Evolutionary conservation across 2,113 vertebrate genomes (phyloP).

Genomic region (Cyprinodon variegatus): DNA sequence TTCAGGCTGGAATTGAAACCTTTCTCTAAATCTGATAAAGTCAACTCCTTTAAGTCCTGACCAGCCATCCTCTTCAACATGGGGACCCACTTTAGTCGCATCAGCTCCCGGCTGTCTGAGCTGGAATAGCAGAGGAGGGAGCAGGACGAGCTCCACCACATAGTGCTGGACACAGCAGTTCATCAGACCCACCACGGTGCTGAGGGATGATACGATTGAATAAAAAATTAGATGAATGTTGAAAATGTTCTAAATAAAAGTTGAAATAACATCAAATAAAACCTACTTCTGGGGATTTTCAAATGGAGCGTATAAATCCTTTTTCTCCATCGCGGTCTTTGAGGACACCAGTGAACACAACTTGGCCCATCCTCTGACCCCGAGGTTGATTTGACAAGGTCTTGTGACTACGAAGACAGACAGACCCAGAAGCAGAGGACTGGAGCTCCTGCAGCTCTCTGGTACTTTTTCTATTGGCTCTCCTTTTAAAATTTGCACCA

Average conservation of each 20-base stretch:
- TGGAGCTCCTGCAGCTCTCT: neutral
- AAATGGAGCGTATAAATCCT: neutral
- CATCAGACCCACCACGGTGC: slow-evolving; percentile 64
- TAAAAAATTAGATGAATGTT: neutral
- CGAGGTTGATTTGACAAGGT: neutral
- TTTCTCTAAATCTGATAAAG: slow-evolving; percentile 56
- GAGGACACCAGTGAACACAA: slow-evolving; percentile 71
- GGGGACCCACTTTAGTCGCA: slow-evolving; percentile 21
- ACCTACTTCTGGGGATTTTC: slow-evolving; percentile 25
- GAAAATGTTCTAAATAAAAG: neutral
- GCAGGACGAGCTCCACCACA: slow-evolving; percentile 69
- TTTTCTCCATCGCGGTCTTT: neutral
- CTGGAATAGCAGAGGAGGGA: slow-evolving; percentile 70
- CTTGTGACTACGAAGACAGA: slow-evolving; percentile 57
- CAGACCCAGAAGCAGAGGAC: slow-evolving; percentile 54
- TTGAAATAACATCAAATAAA: neutral
- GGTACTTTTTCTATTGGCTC: neutral
- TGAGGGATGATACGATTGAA: slow-evolving; percentile 15
- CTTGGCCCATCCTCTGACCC: slow-evolving; percentile 49
- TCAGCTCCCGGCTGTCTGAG: slow-evolving; percentile 34
- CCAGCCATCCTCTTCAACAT: slow-evolving; percentile 62
- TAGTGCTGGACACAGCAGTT: neutral
- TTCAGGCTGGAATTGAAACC: rapidly evolving
- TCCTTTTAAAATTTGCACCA: slow-evolving; percentile 57
- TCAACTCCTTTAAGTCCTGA: neutral